These are phyloP conservation scores for Melanchra persicariae DNA, from an alignment of 2,888 invertebrate genomes.

Conservation along the genomic window DNA sequence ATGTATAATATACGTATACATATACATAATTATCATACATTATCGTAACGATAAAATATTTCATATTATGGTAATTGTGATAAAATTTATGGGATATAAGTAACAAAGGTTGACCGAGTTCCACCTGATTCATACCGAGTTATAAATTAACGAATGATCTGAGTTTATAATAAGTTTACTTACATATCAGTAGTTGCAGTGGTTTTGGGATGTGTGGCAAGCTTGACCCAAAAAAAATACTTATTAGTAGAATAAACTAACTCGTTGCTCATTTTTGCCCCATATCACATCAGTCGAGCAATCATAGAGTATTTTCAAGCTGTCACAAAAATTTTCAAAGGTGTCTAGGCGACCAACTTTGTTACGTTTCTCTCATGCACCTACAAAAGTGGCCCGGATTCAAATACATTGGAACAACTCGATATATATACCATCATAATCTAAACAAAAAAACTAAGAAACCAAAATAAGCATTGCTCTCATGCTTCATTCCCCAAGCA, in stretches of 20 bases:
- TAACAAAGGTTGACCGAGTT: slow-evolving; percentile 68
- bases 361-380: no score
- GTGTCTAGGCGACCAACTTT: no score
- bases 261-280: no score
- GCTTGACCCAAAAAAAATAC: no score
- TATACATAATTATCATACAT: slow-evolving; percentile 66
- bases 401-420: neutral
- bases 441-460: no score
- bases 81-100: slow-evolving; percentile 72
- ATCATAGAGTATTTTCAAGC: no score
- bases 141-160: slow-evolving; percentile 46
- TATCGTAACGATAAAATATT: slow-evolving; percentile 73
- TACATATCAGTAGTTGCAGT: slow-evolving; percentile 7
- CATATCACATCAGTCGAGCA: no score
- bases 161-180: slow-evolving; percentile 14
- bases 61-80: slow-evolving; percentile 71
- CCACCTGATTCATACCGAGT: slow-evolving; percentile 53
- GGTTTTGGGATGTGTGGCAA: no score
- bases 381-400: no score
- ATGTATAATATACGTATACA: slow-evolving; percentile 14
- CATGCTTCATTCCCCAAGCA: slow-evolving; percentile 26
- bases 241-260: no score
- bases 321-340: no score
- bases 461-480: neutral
- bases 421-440: no score